A percentile compares a stretch with the other conserved stretches of the same genome.
Conservation (phyloP, 2,113 vertebrate genomes). For the Upupa epops region DNA sequence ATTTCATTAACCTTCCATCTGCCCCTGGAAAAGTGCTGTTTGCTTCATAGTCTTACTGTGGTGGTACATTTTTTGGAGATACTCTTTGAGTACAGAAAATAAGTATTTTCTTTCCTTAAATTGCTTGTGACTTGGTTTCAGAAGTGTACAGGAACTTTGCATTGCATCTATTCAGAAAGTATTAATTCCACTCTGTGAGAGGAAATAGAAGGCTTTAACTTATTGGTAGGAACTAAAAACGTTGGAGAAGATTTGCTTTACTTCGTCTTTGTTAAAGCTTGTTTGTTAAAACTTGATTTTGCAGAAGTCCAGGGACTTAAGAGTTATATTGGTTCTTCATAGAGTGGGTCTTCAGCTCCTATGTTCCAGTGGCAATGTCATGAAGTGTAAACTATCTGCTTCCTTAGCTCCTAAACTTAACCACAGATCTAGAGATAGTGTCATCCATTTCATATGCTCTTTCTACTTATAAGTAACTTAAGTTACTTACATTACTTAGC, state of each 20-base stretch:
- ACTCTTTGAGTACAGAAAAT: not conserved
- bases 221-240: not conserved
- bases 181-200: not conserved
- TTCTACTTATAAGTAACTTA: not conserved
- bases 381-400: not conserved
- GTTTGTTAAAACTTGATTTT: not conserved
- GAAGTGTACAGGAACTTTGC: not conserved
- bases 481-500: not conserved
- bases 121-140: not conserved
- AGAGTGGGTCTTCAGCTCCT: not conserved
- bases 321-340: not conserved
- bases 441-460: too few species aligned
- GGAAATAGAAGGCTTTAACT: constrained; percentile 1
- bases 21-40: not conserved
- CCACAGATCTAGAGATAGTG: not conserved
- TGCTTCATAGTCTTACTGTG: not conserved
- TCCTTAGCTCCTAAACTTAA: not conserved
- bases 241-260: not conserved
- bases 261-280: not conserved
- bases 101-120: not conserved
- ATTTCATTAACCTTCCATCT: not conserved
- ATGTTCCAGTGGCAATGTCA: not conserved
- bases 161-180: not conserved
- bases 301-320: not conserved
- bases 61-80: not conserved